These are phyloP conservation scores for Synergus japonicus DNA, from an alignment of 2,888 invertebrate species.

Conservation along the genomic window DNA sequence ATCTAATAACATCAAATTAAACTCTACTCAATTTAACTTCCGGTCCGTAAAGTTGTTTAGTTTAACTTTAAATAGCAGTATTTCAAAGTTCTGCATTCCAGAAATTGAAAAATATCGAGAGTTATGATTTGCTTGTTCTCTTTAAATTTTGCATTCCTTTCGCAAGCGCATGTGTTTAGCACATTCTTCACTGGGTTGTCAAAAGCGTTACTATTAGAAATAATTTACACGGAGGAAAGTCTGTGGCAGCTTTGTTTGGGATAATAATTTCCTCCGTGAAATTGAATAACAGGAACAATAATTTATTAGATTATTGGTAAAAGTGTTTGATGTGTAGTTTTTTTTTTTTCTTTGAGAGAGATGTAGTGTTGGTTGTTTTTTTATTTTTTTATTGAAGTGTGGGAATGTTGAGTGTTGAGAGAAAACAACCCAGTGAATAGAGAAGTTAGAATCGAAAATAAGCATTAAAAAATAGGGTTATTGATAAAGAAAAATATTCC, in stretches of 20 bases:
- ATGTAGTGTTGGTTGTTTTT: slow-evolving; percentile 15
- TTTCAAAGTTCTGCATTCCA: neutral
- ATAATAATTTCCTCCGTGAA: neutral
- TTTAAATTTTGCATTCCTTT: slow-evolving; percentile 59
- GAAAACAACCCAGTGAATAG: slow-evolving; percentile 68
- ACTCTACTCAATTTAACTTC: neutral
- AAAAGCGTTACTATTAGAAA: slow-evolving; percentile 24
- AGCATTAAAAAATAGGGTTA: slow-evolving; percentile 60
- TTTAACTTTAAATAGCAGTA: neutral
- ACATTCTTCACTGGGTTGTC: slow-evolving; percentile 67
- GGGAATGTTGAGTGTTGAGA: slow-evolving; percentile 26
- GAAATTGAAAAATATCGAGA: slow-evolving; percentile 5
- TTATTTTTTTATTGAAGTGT: slow-evolving; percentile 35
- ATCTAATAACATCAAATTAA: neutral
- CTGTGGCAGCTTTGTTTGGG: neutral
- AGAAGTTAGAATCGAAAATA: slow-evolving; percentile 47
- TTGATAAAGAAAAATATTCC: slow-evolving; percentile 63
- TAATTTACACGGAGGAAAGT: neutral
- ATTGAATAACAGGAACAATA: neutral
- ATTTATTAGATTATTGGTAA: neutral
- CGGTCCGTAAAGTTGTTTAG: neutral
- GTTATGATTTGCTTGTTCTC: slow-evolving; percentile 46
- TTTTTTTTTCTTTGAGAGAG: slow-evolving; percentile 8
- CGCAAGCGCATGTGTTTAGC: slow-evolving; percentile 70
- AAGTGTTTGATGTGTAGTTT: slow-evolving; percentile 25